Conservation (phyloP, 1,140 invertebrate genomes). For the Halictus rubicundus region DNA sequence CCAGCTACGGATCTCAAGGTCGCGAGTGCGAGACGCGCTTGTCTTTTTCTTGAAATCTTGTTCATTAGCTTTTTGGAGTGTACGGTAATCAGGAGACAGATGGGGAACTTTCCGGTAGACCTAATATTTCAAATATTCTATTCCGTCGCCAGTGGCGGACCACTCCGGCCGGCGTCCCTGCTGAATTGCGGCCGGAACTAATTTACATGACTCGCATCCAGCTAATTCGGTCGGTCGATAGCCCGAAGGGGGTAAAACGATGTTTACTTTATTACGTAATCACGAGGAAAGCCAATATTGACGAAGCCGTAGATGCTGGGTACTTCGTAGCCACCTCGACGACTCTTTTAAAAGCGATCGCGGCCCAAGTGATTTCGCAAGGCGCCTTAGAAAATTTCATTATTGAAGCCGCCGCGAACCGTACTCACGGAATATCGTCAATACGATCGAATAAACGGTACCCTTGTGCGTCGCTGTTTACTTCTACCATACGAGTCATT, state of each 20-base stretch:
- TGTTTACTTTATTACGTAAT: conserved; percentile 67
- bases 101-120: conserved; percentile 25
- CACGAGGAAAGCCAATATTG: conserved; percentile 60
- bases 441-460: too few species aligned
- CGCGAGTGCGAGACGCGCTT: too few species aligned
- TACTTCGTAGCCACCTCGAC: not conserved
- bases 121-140: conserved; percentile 62
- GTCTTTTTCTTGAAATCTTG: too few species aligned
- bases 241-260: conserved; percentile 60
- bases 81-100: not conserved
- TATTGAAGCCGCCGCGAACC: too few species aligned
- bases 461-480: too few species aligned
- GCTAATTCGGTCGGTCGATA: conserved; percentile 64
- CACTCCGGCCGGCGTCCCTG: conserved; percentile 33
- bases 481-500: too few species aligned
- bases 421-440: too few species aligned
- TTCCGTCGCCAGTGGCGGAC: conserved; percentile 41
- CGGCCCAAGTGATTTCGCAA: not conserved
- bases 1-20: too few species aligned
- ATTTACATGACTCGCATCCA: conserved; percentile 64
- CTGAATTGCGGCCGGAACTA: conserved; percentile 55
- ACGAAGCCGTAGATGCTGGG: conserved; percentile 26
- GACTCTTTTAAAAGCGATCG: conserved; percentile 21
- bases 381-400: too few species aligned
- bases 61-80: too few species aligned